Base-by-base conservation (phyloP, 2,888 invertebrate species). In the Amphiduros pacificus region DNA sequence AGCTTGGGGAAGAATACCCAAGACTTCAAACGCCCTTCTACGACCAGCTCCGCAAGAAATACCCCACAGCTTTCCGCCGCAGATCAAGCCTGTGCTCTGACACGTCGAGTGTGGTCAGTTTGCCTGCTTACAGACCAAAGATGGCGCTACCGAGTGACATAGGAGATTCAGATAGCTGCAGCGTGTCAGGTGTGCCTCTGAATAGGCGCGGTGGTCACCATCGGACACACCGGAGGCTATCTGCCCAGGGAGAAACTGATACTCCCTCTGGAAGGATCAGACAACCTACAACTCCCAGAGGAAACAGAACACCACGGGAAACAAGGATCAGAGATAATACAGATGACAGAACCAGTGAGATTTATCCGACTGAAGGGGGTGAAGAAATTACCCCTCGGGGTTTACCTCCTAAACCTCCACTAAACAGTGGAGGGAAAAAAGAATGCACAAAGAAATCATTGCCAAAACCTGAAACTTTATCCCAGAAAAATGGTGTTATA, bases 71-170 rank as follows among this genome's bases (percentile, higher is more conserved):
- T 5, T 58, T 58, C 17, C 50, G 22, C 9, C 48, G 58, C 22
- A 26, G 58, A 1, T 51, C 32, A 24, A 58, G 58, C 51, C 31
- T 58, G 27, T 29, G 36, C 50, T 58, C 58, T 1, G 58, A 58
- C 26, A 50, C 50, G 2, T 28, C 49, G 2, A 50, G 50, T 31
- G 17, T 50, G 27, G 40, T 22, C 29, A 56, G 56, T 31, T 40
- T 28, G 2, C 56, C 49, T 9, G 44, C 44, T 5, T 40, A 32
- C 20, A 4, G 56, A 17, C 27, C 28, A 20, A 54, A 32, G 54
- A 24, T 36, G 5, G 22, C 32, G 36, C 31, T 54, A 36, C 54
- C 54, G 5, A 54, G 24, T 14, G 54, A n/a, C n/a, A n/a, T n/a
- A n/a, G n/a, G n/a, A n/a, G n/a, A n/a, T n/a, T n/a, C n/a, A n/a